These are phyloP conservation scores for Pogona vitticeps DNA, from an alignment of 2,113 vertebrate genomes.

Conservation along the genomic window DNA sequence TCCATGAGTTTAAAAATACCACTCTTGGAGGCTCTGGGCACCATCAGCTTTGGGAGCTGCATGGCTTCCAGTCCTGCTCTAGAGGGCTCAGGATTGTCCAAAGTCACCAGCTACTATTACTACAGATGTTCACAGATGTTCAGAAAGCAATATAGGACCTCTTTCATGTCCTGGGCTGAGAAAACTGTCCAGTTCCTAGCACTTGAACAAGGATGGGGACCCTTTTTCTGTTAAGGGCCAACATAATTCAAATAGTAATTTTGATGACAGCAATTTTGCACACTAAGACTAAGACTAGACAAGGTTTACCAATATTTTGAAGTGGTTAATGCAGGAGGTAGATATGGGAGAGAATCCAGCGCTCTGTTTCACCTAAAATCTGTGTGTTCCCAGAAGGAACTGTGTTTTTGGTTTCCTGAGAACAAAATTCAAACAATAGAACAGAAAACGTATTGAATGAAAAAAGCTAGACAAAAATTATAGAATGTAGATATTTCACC, in stretches of 20 bases:
- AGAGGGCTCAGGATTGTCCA: too few relatives aligned
- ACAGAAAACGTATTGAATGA: conserved; percentile 17
- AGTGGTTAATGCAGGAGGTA: neutral
- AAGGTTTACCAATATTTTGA: neutral
- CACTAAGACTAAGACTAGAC: neutral
- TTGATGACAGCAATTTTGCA: neutral
- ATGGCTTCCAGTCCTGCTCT: too few relatives aligned
- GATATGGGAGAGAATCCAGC: rapidly evolving
- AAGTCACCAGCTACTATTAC: too few relatives aligned
- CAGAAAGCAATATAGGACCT: too few relatives aligned
- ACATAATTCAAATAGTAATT: too few relatives aligned
- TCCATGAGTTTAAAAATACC: too few relatives aligned
- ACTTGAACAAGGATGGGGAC: neutral
- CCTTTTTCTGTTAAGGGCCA: neutral
- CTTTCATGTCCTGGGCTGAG: too few relatives aligned
- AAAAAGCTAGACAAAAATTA: conserved; percentile 37
- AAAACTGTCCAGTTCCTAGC: too few relatives aligned
- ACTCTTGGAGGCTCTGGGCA: too few relatives aligned
- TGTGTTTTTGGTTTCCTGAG: neutral
- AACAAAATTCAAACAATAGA: conserved; percentile 36
- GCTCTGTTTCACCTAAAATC: neutral
- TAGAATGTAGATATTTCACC: conserved; percentile 62
- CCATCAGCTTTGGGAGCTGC: too few relatives aligned
- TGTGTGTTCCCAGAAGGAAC: conserved; percentile 9
- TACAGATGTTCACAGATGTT: too few relatives aligned